Conservation (phyloP, 1,140 invertebrate species). For the Conus betulinus region DNA sequence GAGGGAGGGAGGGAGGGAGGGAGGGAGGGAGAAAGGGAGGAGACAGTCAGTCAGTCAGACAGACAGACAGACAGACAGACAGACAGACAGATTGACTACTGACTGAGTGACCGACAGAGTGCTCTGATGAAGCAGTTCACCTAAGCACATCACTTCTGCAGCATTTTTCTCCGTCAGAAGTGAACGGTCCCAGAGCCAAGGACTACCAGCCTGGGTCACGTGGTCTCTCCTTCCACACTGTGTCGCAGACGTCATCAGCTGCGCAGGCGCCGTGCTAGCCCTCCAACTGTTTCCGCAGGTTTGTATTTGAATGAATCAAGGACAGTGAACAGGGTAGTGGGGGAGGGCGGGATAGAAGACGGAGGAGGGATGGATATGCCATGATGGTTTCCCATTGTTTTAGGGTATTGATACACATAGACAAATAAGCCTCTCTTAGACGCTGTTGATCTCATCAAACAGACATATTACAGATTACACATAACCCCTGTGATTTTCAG, state of each 20-base stretch:
- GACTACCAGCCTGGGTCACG: slow-evolving; percentile 4
- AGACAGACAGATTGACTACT: not conserved
- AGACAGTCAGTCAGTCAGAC: not conserved
- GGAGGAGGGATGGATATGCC: too few relatives aligned
- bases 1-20: not conserved
- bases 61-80: not conserved
- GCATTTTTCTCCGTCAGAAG: not conserved
- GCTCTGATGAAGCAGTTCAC: too few relatives aligned
- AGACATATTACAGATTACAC: too few relatives aligned
- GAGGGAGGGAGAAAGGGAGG: not conserved
- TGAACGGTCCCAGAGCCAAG: too few relatives aligned
- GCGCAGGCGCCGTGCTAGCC: slow-evolving; percentile 15
- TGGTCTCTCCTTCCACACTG: slow-evolving; percentile 15
- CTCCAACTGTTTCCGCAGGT: slow-evolving; percentile 12
- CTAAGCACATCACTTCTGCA: not conserved
- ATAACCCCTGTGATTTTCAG: too few relatives aligned
- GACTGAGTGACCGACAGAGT: not conserved
- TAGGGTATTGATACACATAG: too few relatives aligned
- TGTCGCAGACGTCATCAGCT: slow-evolving; percentile 24
- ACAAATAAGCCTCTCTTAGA: too few relatives aligned
- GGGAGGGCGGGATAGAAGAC: too few relatives aligned
- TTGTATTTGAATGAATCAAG: not conserved
- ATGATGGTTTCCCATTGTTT: too few relatives aligned
- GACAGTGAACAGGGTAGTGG: too few relatives aligned
- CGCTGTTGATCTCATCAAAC: too few relatives aligned